Evolutionary conservation across 2,888 invertebrate genomes (phyloP).

Genomic region (Arenicola marina): DNA sequence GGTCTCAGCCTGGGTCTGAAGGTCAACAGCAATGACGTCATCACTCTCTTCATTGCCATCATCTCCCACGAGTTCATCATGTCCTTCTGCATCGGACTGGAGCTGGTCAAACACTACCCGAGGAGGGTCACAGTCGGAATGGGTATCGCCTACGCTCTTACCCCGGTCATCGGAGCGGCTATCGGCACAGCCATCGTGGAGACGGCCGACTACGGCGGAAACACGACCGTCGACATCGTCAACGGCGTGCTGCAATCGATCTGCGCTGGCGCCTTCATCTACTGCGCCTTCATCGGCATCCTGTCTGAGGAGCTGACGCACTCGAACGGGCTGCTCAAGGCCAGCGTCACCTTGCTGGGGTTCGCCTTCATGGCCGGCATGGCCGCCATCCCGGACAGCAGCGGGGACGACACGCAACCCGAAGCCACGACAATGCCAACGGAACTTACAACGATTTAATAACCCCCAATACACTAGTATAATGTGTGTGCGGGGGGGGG

Average conservation of each 20-base stretch:
- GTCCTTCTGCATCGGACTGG: constrained; percentile 17
- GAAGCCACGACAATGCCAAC: no score
- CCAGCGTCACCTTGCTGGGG: constrained; percentile 14
- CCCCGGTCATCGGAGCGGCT: constrained; percentile 12
- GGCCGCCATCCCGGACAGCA: constrained; percentile 1
- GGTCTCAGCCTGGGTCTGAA: constrained; percentile 19
- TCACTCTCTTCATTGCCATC: constrained; percentile 18
- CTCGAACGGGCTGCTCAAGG: constrained; percentile 11
- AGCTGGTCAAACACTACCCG: constrained; percentile 11
- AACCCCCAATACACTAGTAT: no score
- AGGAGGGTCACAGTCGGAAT: no score
- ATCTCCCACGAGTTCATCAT: constrained; percentile 20
- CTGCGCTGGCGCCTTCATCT: constrained; percentile 17
- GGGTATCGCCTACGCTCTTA: constrained; percentile 11
- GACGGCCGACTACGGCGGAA: not conserved
- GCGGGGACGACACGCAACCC: not conserved
- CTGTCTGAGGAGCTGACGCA: constrained; percentile 11
- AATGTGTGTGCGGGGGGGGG: no score
- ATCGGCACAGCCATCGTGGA: constrained; percentile 15
- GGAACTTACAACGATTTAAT: no score
- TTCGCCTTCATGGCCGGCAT: constrained; percentile 18
- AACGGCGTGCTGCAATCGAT: constrained; percentile 12
- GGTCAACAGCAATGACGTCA: constrained; percentile 4
- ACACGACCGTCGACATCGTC: constrained; percentile 4
- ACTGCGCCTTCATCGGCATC: constrained; percentile 17